Evolutionary conservation across 2,888 invertebrate genomes (phyloP).

Genomic region (Lycocerus yunnanus): DNA sequence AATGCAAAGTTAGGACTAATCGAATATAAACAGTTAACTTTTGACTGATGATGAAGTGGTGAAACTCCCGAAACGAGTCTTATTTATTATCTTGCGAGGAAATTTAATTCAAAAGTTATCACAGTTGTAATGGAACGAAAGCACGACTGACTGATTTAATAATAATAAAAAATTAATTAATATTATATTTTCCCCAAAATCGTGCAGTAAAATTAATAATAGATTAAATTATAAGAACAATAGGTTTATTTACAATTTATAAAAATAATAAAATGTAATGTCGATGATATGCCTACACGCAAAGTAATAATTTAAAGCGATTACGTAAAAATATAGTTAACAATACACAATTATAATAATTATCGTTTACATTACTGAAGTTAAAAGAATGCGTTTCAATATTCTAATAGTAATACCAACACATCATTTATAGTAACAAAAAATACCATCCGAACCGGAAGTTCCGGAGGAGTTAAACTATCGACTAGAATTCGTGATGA

Average conservation of each 20-base stretch:
- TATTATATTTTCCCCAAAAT: not conserved
- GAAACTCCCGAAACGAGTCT: not conserved
- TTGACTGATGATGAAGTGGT: not conserved
- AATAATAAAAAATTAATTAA: not conserved
- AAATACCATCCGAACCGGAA: slow-evolving; percentile 20
- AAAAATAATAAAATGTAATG: not conserved
- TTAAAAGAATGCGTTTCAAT: not conserved
- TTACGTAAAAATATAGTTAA: slow-evolving; percentile 21
- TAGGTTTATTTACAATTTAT: not conserved
- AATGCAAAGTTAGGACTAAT: no score
- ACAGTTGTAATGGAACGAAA: not conserved
- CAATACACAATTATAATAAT: slow-evolving; percentile 17
- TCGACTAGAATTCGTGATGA: slow-evolving; percentile 27
- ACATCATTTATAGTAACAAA: slow-evolving; percentile 6
- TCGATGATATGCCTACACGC: slow-evolving; percentile 8
- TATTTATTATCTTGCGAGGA: not conserved
- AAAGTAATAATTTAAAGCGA: slow-evolving; percentile 24
- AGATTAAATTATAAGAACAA: slow-evolving; percentile 13
- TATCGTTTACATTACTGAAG: slow-evolving; percentile 7
- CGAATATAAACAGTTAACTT: no score
- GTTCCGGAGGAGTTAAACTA: slow-evolving; percentile 23
- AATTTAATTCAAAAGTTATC: not conserved
- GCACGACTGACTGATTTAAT: not conserved
- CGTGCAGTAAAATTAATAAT: slow-evolving; percentile 13
- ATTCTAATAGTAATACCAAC: not conserved